Conservation (phyloP, 2,797 vertebrate genomes). For the Leptodactylus fallax region DNA sequence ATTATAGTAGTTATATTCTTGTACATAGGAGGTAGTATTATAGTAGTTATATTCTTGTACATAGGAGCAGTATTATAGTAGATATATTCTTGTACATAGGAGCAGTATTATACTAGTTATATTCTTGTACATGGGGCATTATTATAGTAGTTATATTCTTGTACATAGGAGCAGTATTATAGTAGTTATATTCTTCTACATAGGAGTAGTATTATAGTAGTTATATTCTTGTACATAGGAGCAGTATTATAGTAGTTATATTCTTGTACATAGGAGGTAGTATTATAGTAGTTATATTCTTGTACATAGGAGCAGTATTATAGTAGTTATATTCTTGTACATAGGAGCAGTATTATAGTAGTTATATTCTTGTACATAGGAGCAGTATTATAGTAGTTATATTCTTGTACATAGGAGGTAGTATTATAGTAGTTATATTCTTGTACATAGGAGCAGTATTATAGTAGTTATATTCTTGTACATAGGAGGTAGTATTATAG, state of each 20-base stretch:
- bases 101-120: not conserved
- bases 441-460: conserved; percentile 11
- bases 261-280: not conserved
- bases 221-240: conserved; percentile 1
- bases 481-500: conserved; percentile 1
- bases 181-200: not conserved
- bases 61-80: conserved; percentile 3
- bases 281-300: not conserved
- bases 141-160: conserved; percentile 1
- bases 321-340: conserved; percentile 22
- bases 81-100: not conserved
- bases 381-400: not conserved
- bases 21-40: too few relatives aligned
- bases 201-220: not conserved
- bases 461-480: not conserved
- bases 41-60: too few relatives aligned
- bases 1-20: too few relatives aligned
- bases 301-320: conserved; percentile 2
- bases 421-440: not conserved
- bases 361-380: conserved; percentile 8
- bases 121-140: not conserved
- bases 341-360: not conserved
- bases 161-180: conserved; percentile 1
- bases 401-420: not conserved
- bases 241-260: conserved; percentile 8